Evolutionary conservation across 2,888 invertebrate genomes (phyloP), one percentile per base, ranked within the genome.

Genomic region (Darwinula stevensoni): DNA sequence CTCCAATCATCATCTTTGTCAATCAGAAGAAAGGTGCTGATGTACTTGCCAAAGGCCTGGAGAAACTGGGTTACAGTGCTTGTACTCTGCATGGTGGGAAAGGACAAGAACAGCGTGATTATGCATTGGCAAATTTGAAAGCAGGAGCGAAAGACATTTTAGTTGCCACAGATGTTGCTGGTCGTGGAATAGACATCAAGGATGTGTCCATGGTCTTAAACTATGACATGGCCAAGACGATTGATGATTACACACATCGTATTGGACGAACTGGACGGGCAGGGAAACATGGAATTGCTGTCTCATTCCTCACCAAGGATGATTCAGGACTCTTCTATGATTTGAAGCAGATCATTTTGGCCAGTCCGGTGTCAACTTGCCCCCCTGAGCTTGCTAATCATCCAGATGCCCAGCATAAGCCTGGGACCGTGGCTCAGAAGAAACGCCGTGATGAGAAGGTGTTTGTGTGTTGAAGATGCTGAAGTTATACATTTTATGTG

Each of bases 21-120:
- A 99, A 99, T 54, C 94, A 99, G 54, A 99, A 99, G 68, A 97
- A 91, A 54, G 94, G 94, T 36, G 97, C 91, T 1, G 97, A 97
- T 51, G 76, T 97, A 2, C 59, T 97, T 49, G 88, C 91, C 17
- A 82, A 86, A 52, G 86, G 91, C 28, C 58, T 97, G 48, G 88
- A 91, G 50, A 94, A 94, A 55, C 64, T 94, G 44, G 80, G 86
- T 63, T 84, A 76, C 62, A 88, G 80, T 51, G 82, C 94, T 3
- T 82, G 82, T 49, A 91, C 91, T 1, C 61, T 99, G 44, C 97
- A 99, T 48, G 97, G 97, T 57, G 97, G 97, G 45, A 99, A 99
- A 62, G 94, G 94, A 0, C 97, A 99, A 52, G 94, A 97, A 49
- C 91, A 91, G 54, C 67, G 97, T 63, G 97, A 97, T 53, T 94